These are phyloP conservation scores for Ceyx margarethae DNA, from an alignment of 2,113 vertebrate species.

Conservation along the genomic window DNA sequence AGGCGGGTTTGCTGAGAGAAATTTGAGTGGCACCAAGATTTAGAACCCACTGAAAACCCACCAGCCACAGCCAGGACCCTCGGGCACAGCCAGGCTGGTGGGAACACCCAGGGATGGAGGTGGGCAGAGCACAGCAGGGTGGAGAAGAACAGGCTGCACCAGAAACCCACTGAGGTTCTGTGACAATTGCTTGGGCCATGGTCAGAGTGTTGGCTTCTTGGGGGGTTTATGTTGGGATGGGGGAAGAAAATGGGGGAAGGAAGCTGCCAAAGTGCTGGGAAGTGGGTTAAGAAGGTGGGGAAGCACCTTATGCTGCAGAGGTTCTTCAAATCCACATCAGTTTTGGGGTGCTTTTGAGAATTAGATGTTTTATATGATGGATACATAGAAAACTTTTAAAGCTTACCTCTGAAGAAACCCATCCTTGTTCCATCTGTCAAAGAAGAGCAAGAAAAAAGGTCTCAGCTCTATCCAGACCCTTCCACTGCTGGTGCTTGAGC, in stretches of 20 bases:
- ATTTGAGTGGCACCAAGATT: neutral
- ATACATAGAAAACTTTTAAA: neutral
- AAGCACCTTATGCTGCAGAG: neutral
- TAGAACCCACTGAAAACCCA: neutral
- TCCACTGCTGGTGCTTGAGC: neutral
- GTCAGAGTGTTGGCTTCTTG: neutral
- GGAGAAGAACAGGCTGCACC: rapidly evolving
- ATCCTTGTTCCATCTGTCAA: neutral
- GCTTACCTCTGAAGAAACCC: neutral
- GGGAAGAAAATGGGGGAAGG: rapidly evolving
- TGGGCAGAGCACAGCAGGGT: rapidly evolving
- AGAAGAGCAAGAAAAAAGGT: neutral
- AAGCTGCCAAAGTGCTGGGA: neutral
- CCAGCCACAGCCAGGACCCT: too few relatives aligned
- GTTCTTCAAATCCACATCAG: neutral
- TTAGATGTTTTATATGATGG: neutral
- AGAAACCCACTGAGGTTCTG: rapidly evolving
- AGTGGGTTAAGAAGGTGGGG: neutral
- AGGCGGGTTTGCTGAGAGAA: neutral
- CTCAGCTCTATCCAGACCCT: neutral
- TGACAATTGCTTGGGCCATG: neutral
- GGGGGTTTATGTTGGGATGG: neutral
- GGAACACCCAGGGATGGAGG: neutral
- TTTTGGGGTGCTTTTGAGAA: neutral
- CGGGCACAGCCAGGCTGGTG: rapidly evolving